Base-by-base conservation (phyloP, 2,888 invertebrate species). In the Graphium colonna region DNA sequence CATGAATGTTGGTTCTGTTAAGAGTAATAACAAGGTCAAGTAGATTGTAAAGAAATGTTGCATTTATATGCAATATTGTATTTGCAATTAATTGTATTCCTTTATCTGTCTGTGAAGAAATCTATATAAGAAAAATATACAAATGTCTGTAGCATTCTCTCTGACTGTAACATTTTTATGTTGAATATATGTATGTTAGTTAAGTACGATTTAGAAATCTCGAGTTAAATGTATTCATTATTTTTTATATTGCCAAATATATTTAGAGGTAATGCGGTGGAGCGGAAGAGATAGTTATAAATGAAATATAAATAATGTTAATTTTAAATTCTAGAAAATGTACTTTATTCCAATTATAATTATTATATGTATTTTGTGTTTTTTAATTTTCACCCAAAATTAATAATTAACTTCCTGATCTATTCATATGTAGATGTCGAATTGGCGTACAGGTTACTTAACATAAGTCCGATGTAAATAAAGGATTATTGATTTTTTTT, bases 161-260 rank as follows among this genome's bases (percentile, higher is more conserved):
- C 56, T 72, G 73, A 61, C 71, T 65, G 77, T 72, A 71, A 72
- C 68, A 31, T 51, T 36, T 39, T 51, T 15, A 41, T 16, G 33
- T 52, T 41, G 15, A 33, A 57, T 59, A 68, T 70, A 69, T 75
- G 69, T 72, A 75, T 71, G 75, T 75, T 82, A 82, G 82, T 71
- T 81, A 52, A 81, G 77, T 71, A 73, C 68, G 77, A 76, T 82
- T 81, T 69, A 75, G 76, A 73, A 73, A 81, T 79, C 78, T 81
- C 79, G 75, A 80, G 79, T 83, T 73, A 83, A 83, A 79, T 76
- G 83, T 86, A 83, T 81, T 79, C 77, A 82, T 85, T 87, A 86
- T 86, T 87, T 83, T 87, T 87, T 87, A 83, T 85, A 87, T 87
- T 85, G 87, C 86, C 86, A 87, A 87, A 87, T 86, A 85, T 87